These are phyloP conservation scores for Drosophila algonquin DNA, from an alignment of 2,888 invertebrate species.

Conservation along the genomic window DNA sequence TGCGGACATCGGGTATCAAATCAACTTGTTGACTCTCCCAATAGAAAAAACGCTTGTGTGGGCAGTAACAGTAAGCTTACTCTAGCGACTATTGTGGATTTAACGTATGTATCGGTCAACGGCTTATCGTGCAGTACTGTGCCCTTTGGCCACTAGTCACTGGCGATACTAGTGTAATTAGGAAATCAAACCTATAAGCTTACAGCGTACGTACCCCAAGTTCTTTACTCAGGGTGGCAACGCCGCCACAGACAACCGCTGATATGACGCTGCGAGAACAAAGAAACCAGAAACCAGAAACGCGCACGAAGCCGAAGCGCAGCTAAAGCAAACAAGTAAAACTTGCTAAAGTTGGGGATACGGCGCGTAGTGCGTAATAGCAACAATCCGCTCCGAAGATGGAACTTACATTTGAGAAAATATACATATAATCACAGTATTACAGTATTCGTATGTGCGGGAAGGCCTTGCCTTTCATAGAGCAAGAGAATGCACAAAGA, in stretches of 20 bases:
- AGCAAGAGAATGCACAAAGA: slow-evolving; percentile 13
- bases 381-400: slow-evolving; percentile 13
- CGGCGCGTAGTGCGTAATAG: slow-evolving; percentile 23
- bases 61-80: not conserved
- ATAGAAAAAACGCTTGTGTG: slow-evolving; percentile 20
- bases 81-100: not conserved
- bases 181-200: not conserved
- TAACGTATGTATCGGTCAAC: not conserved
- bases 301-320: slow-evolving; percentile 49
- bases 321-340: slow-evolving; percentile 51
- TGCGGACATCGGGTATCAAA: slow-evolving; percentile 11
- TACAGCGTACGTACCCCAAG: not conserved
- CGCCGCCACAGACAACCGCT: not conserved
- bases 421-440: slow-evolving; percentile 12
- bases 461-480: too few relatives aligned
- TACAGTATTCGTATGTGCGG: too few relatives aligned
- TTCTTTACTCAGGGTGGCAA: slow-evolving; percentile 2
- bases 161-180: slow-evolving; percentile 13
- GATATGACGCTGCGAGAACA: slow-evolving; percentile 58
- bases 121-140: slow-evolving; percentile 13
- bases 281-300: slow-evolving; percentile 67
- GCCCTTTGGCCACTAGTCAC: slow-evolving; percentile 25
- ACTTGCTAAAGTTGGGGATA: slow-evolving; percentile 43
- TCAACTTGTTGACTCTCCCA: slow-evolving; percentile 52
- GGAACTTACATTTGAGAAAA: slow-evolving; percentile 10